phyloP scores from a whole-genome alignment of 2,113 vertebrate genomes.

The Pomatostomus ruficeps region DNA sequence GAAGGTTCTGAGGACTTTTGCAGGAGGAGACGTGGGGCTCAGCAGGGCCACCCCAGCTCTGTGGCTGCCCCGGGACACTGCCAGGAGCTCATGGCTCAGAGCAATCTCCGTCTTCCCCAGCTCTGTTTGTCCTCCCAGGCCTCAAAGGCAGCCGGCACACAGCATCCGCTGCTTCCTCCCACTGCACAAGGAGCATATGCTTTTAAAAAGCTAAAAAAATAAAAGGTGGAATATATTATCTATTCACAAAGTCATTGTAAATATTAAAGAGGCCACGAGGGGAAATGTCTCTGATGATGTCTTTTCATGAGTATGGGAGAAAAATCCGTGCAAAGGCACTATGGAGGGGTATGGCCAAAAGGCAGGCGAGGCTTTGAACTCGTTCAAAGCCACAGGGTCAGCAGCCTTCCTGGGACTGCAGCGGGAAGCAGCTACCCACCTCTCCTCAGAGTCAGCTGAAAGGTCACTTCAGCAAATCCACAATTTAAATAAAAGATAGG shows the following conservation, averaged over 20 bases:
- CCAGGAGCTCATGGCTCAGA: background rate
- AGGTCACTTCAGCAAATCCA: slow-evolving; percentile 13
- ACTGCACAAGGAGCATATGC: background rate
- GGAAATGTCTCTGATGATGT: slow-evolving; percentile 2
- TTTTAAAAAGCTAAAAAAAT: background rate
- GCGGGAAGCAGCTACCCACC: background rate
- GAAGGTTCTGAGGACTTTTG: background rate
- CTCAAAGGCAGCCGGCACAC: background rate
- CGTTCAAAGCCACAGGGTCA: slow-evolving; percentile 9
- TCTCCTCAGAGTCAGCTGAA: background rate
- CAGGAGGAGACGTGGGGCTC: background rate
- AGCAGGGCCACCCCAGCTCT: background rate
- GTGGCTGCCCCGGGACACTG: background rate
- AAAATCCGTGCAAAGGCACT: background rate
- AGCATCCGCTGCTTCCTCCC: background rate
- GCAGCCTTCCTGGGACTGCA: background rate
- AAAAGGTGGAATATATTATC: slow-evolving; percentile 27
- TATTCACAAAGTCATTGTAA: slow-evolving; percentile 3
- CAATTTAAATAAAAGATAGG: background rate
- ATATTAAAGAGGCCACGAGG: slow-evolving; percentile 11
- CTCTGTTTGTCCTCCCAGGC: background rate
- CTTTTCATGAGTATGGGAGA: slow-evolving; percentile 5
- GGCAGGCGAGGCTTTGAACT: background rate
- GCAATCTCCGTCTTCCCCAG: background rate
- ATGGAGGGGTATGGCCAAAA: background rate